Base-by-base conservation (phyloP, 53 echinoderm and acorn worm genomes). In the Zoroaster sp. region DNA sequence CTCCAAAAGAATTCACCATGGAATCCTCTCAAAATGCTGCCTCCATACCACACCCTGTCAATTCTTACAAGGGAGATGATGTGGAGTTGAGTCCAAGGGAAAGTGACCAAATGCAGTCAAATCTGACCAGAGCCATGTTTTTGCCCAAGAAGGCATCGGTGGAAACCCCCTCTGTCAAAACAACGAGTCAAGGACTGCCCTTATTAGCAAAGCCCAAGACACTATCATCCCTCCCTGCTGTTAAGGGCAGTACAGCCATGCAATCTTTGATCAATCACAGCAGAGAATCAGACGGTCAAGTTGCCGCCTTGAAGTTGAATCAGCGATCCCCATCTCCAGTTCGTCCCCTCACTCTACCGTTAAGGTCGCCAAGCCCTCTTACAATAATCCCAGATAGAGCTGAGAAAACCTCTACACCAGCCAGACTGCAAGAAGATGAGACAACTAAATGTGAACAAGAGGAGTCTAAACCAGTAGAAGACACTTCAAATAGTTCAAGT, bases 121-220 rank as follows among this genome's bases (percentile, higher is more conserved):
- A 49, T 25, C 85, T 85, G 44, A 85, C 71, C 33, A 34, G 85
- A 34, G 69, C 85, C 69, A 85, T 85, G 85, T 85, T 85, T 71
- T 35, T 85, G 18, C 71, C 85, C 3, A 85, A 85, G 23, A 20
- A 10, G 35, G 51, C 49, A 11, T 43, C 85, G 3, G 5, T 15
- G 4, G 85, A 85, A 32, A 18, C 71, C n/a, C 7, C 31, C 5
- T 7, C 36, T 3, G 18, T 18, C 46, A 71, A 71, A 45, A 8
- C 63, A 59, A 59, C 63, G 3, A 28, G 63, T 21, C 21, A 25
- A 28, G 63, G 63, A 25, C 10, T 59, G 3, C 63, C 63, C 10
- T 28, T 59, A 10, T 1, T 59, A 55, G 63, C 63, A 59, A 59
- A 59, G 28, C 63, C 63, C 25, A 59, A 59, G 63, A 59, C 63